Base-by-base conservation (phyloP, 2,888 invertebrate species). In the Drosophila paranaensis region DNA sequence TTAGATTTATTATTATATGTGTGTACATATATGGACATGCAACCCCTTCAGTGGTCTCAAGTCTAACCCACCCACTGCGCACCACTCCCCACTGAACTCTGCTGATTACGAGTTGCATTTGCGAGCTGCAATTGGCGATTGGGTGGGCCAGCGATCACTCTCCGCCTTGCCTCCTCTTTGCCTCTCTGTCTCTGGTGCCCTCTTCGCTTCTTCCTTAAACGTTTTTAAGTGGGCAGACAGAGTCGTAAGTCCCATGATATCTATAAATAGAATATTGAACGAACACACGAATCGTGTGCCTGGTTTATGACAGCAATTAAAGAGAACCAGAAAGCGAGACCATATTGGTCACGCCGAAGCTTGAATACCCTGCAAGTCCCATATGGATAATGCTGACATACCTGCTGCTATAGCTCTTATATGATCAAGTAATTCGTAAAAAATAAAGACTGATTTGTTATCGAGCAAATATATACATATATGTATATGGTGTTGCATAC, bases 251-350 rank as follows among this genome's bases (percentile, higher is more conserved):
- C 35, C 54, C 55, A 45, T 64, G 54, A 54, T 51, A 39, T 63
- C 77, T 77, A 77, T 78, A 77, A 77, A 71, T 77, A 77, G 71
- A 43, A 67, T 68, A 50, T 43, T 33, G 54, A 42, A 55, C 30
- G 42, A 67, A 54, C 45, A 46, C 62, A 40, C 54, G 58, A 58
- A 16, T 48, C 58, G 58, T 40, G 48, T 61, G 73, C 46, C 69
- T 53, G 73, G 53, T 77, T 78, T 77, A 77, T 78, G 77, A 74
- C 66, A 71, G 71, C 71, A 78, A 77, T 77, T 78, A 76, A 78
- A 61, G 66, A 60, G 60, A 62, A 78, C 20, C 37, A 53, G 64
- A 62, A 61, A 57, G 16, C 27, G 27, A n/a, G 33, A n/a, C 14
- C n/a, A 10, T 0, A 6, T 20, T n/a, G 1, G 6, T 10, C 43